These are phyloP conservation scores for Tinea pellionella DNA, from an alignment of 2,888 invertebrate genomes.

Conservation along the genomic window DNA sequence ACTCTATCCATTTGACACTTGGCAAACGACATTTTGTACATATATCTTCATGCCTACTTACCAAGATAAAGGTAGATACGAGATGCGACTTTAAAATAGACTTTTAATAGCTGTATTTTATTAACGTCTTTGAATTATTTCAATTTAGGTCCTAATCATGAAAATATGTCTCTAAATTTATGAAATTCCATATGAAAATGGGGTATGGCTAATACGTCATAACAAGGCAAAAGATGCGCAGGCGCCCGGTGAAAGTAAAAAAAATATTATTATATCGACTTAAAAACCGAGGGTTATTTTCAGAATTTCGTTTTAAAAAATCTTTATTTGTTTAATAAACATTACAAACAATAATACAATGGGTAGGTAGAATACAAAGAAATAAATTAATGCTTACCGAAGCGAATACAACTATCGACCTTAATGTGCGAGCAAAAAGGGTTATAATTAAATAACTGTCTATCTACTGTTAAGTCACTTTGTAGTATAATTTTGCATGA, in stretches of 20 bases:
- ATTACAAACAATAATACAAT: not conserved
- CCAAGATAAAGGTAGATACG: not conserved
- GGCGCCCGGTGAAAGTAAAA: too few species aligned
- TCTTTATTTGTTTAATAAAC: not conserved
- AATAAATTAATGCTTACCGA: not conserved
- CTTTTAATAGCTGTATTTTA: not conserved
- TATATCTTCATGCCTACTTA: slow-evolving; percentile 1
- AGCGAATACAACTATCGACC: not conserved
- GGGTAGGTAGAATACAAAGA: not conserved
- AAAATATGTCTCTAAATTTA: too few species aligned
- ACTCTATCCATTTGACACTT: slow-evolving; percentile 5
- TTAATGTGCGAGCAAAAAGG: not conserved
- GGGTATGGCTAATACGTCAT: too few species aligned
- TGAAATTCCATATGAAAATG: too few species aligned
- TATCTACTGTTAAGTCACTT: not conserved
- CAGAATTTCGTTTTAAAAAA: not conserved
- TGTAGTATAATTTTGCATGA: not conserved
- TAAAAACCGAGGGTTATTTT: not conserved
- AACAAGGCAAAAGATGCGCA: too few species aligned
- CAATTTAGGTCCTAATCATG: too few species aligned
- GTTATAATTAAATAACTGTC: not conserved
- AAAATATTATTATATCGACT: too few species aligned
- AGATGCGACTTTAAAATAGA: not conserved
- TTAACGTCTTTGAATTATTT: too few species aligned
- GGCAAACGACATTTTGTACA: slow-evolving; percentile 9